Percentiles rank a stretch among this genome's conserved stretches.
Evolutionary conservation across 2,888 invertebrate species (phyloP).

Genomic region (Drosophila tripunctata): DNA sequence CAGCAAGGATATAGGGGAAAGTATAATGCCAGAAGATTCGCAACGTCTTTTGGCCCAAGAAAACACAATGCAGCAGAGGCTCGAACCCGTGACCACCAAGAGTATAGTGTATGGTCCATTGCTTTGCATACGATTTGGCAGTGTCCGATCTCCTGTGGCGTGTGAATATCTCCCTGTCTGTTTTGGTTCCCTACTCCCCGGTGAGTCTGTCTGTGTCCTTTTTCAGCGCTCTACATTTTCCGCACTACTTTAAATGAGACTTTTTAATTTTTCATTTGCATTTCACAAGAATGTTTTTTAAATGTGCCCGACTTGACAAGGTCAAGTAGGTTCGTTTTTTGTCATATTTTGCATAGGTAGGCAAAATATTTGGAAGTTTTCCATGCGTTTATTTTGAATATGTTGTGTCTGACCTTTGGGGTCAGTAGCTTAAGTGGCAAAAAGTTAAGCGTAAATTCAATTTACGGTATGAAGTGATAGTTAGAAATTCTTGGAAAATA

Average conservation of each 20-base stretch:
- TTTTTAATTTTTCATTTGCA: constrained; percentile 35
- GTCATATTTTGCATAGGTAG: constrained; percentile 29
- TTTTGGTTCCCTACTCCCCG: constrained; percentile 6
- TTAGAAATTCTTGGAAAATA: constrained; percentile 15
- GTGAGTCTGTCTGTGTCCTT: constrained; percentile 3
- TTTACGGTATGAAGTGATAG: constrained; percentile 15
- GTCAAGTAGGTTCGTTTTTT: constrained; percentile 44
- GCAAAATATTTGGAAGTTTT: constrained; percentile 56
- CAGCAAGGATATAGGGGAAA: constrained; percentile 38
- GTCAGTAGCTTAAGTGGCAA: constrained; percentile 40
- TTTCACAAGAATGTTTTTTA: constrained; percentile 45
- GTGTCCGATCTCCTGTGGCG: constrained; percentile 44
- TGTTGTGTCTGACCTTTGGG: constrained; percentile 32
- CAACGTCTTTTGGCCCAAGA: constrained; percentile 20
- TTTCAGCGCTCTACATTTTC: constrained; percentile 19
- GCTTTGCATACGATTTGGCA: constrained; percentile 46
- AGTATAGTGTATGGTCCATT: constrained; percentile 25
- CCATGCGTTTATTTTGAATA: constrained; percentile 26
- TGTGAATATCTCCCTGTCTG: constrained; percentile 39
- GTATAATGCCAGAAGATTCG: constrained; percentile 12
- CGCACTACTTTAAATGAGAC: constrained; percentile 55
- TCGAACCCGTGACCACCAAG: constrained; percentile 41
- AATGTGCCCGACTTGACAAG: constrained; percentile 41
- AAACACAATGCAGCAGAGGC: constrained; percentile 29
- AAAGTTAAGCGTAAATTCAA: constrained; percentile 24